phyloP scores from a whole-genome alignment of 2,888 invertebrate genomes.

The Ormyrus nitidulus region DNA sequence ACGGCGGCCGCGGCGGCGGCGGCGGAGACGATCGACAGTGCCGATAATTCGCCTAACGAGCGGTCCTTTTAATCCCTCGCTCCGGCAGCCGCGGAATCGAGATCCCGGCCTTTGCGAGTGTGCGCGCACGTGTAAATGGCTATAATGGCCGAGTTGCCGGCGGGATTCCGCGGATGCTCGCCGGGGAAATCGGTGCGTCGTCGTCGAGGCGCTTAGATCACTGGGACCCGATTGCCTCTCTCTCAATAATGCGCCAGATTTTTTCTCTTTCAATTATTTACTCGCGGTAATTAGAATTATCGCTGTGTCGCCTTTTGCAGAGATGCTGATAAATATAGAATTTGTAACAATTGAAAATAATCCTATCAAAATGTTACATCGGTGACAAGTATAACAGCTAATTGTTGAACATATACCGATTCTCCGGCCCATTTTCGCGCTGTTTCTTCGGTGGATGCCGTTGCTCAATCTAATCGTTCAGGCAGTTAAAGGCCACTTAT shows the following conservation, averaged over 20 bases:
- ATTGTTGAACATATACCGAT: slow-evolving; percentile 7
- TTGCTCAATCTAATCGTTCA: slow-evolving; percentile 52
- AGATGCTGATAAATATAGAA: too few species aligned
- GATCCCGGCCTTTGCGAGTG: slow-evolving; percentile 15
- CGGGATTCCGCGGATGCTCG: background rate
- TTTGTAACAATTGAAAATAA: background rate
- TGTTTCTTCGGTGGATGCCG: background rate
- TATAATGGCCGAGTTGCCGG: slow-evolving; percentile 21
- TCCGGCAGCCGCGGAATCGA: slow-evolving; percentile 1
- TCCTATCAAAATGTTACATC: slow-evolving; percentile 10
- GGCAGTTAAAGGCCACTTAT: slow-evolving; percentile 47
- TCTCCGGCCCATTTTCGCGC: too few species aligned
- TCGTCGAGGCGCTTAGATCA: background rate
- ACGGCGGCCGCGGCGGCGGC: background rate
- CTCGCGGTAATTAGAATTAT: too few species aligned
- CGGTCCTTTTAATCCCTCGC: slow-evolving; percentile 50
- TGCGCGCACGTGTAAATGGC: slow-evolving; percentile 27
- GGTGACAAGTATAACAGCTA: slow-evolving; percentile 4
- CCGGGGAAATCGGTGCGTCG: background rate
- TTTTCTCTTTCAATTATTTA: too few species aligned
- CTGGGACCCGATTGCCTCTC: background rate
- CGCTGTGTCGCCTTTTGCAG: too few species aligned
- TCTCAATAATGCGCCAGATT: too few species aligned
- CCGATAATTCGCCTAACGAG: slow-evolving; percentile 50
- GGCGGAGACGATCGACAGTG: slow-evolving; percentile 45